Evolutionary conservation across 2,888 invertebrate species (phyloP).

Genomic region (Lasioglossum leucozonium): DNA sequence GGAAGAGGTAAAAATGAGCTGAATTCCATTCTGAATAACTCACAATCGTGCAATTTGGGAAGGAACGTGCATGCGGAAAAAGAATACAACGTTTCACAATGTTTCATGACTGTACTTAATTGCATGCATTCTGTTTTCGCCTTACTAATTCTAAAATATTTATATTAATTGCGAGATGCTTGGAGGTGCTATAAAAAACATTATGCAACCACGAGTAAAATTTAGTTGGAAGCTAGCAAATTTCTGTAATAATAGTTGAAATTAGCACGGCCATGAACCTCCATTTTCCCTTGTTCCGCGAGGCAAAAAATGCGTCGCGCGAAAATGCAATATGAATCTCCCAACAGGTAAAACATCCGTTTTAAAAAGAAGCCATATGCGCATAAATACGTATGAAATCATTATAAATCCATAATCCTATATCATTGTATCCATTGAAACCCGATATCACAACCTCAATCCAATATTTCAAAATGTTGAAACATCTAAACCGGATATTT

Average conservation of each 20-base stretch:
- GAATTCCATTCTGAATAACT: neutral
- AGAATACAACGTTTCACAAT: neutral
- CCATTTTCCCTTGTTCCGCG: constrained; percentile 23
- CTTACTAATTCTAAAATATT: neutral
- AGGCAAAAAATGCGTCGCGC: constrained; percentile 21
- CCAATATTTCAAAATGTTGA: neutral
- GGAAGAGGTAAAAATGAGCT: neutral
- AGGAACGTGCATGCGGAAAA: neutral
- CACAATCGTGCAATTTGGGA: neutral
- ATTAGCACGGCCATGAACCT: constrained; percentile 30
- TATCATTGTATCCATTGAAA: neutral
- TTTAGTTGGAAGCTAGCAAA: constrained; percentile 12
- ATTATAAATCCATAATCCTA: neutral
- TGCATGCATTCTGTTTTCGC: neutral
- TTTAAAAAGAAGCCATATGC: constrained; percentile 3
- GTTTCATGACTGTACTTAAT: neutral
- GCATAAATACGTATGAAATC: neutral
- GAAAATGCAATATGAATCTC: constrained; percentile 20
- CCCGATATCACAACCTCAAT: neutral
- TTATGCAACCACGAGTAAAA: neutral
- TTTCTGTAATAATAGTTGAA: constrained; percentile 25
- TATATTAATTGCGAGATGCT: neutral
- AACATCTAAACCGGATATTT: neutral
- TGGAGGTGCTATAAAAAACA: neutral
- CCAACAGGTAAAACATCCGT: constrained; percentile 23